phyloP scores from a whole-genome alignment of 2,113 vertebrate species.

The Chascanopsetta lugubris region DNA sequence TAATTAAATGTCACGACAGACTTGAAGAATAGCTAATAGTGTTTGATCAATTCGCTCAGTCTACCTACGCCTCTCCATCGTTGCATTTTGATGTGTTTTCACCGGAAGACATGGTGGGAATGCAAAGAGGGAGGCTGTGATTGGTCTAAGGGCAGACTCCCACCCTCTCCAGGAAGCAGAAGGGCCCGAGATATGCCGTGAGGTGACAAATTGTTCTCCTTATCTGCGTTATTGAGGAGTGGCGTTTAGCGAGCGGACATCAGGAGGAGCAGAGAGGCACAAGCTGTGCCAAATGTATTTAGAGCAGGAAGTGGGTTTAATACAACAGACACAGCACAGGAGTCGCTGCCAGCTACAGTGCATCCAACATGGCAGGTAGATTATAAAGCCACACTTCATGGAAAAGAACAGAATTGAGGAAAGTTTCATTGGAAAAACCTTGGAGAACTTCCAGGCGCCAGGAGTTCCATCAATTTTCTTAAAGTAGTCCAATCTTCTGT shows the following conservation, averaged over 20 bases:
- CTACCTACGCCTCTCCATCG: constrained; percentile 5
- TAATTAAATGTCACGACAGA: constrained; percentile 64
- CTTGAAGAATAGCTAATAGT: constrained; percentile 52
- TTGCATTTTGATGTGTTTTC: constrained; percentile 30
- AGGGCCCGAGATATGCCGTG: constrained; percentile 1
- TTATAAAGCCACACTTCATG: constrained; percentile 24
- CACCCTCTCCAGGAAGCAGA: background rate
- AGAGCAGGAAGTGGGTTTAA: constrained; percentile 11
- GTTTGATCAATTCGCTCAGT: constrained; percentile 37
- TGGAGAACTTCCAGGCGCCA: background rate
- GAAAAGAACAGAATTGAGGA: constrained; percentile 3
- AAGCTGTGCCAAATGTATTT: constrained; percentile 25
- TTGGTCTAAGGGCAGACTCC: background rate
- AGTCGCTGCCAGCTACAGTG: constrained; percentile 19
- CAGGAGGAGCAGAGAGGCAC: background rate
- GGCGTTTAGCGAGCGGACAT: constrained; percentile 43
- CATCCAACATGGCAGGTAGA: constrained; percentile 17
- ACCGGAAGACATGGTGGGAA: background rate
- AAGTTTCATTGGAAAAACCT: background rate
- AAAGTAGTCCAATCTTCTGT: too few relatives aligned
- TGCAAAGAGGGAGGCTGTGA: background rate
- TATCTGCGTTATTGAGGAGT: constrained; percentile 51
- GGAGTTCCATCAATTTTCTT: background rate
- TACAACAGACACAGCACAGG: background rate
- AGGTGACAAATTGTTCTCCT: constrained; percentile 53